Evolutionary conservation across 2,797 vertebrate species (phyloP).

Genomic region (Pteropus rufus): DNA sequence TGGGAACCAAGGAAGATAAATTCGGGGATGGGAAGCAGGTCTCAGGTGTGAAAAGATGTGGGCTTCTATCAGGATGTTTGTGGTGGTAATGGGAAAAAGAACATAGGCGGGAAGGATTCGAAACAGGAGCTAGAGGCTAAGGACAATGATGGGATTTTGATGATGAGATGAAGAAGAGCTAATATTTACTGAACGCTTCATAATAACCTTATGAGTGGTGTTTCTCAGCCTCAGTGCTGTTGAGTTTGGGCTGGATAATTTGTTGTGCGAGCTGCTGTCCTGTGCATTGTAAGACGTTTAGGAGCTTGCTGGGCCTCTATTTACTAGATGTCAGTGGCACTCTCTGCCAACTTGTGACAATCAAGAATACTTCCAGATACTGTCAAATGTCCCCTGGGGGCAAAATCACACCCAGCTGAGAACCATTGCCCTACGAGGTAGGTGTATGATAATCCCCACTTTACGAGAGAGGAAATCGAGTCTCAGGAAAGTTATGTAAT

Average conservation of each 20-base stretch:
- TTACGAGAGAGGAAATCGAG: neutral
- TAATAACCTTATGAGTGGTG: neutral
- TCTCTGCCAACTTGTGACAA: neutral
- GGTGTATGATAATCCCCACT: neutral
- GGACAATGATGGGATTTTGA: neutral
- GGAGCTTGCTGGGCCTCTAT: neutral
- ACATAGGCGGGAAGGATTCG: neutral
- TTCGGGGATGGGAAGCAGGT: neutral
- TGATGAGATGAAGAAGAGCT: neutral
- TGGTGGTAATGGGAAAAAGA: neutral
- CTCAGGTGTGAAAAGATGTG: neutral
- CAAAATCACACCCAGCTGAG: neutral
- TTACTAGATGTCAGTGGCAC: neutral
- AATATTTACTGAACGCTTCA: neutral
- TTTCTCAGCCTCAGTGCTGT: neutral
- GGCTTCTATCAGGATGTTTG: neutral
- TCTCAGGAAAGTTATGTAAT: neutral
- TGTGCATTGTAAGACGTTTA: neutral
- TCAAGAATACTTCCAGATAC: neutral
- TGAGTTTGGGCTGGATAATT: neutral
- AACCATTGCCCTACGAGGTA: neutral
- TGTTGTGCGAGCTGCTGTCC: neutral
- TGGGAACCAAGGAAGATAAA: neutral
- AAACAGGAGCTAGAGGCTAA: neutral
- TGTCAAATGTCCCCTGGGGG: neutral